These are phyloP conservation scores for Salmo trutta DNA, from an alignment of 2,797 vertebrate genomes.

Conservation along the genomic window DNA sequence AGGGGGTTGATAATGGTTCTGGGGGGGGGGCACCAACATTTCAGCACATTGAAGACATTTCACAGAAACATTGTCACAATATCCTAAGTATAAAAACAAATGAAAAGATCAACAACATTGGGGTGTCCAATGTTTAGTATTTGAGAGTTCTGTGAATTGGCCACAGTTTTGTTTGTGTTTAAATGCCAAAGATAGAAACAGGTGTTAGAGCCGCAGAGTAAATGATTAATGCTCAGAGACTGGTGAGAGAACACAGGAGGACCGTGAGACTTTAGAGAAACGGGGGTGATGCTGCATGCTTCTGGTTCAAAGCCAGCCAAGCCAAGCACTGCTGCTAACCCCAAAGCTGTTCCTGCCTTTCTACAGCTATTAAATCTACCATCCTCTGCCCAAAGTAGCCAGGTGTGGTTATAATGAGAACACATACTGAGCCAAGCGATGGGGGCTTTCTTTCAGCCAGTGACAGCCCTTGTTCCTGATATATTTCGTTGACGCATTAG, in stretches of 20 bases:
- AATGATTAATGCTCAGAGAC: slow-evolving; percentile 17
- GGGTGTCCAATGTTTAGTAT: neutral
- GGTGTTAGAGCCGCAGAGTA: neutral
- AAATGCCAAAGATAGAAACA: neutral
- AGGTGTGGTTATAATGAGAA: slow-evolving; percentile 41
- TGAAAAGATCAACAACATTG: neutral
- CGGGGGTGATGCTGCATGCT: neutral
- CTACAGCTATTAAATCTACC: neutral
- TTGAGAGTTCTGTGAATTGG: neutral
- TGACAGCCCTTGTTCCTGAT: slow-evolving; percentile 22
- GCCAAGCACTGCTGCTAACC: neutral
- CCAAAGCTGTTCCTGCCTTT: slow-evolving; percentile 4
- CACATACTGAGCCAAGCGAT: slow-evolving; percentile 23
- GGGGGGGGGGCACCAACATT: neutral
- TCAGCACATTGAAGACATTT: neutral
- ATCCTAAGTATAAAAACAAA: neutral
- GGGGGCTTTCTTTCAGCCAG: slow-evolving; percentile 18
- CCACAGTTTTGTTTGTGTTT: neutral
- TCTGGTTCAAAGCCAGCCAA: neutral
- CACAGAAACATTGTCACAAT: neutral
- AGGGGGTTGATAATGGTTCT: neutral
- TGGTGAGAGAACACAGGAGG: slow-evolving; percentile 21
- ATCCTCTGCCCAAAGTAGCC: slow-evolving; percentile 19
- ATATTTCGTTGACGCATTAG: neutral
- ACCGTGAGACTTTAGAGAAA: slow-evolving; percentile 1